Base-by-base conservation (phyloP, 2,113 vertebrate genomes). In the Struthio camelus region DNA sequence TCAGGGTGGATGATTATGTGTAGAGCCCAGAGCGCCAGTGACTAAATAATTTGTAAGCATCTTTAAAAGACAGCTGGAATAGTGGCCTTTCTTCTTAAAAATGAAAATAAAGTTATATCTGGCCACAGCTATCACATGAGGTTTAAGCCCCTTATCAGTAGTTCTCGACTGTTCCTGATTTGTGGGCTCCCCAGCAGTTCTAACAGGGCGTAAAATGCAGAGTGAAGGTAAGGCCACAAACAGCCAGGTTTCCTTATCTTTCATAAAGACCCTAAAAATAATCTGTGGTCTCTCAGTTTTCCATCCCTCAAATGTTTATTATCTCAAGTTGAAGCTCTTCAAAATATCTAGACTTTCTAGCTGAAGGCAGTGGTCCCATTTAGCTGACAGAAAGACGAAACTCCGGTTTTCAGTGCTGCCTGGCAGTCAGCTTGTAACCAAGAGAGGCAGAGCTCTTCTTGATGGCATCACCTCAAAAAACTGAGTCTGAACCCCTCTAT, bases 131-230 rank as follows among this genome's bases (percentile, higher is more conserved):
- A 7, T 40, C 14, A 81, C 1, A 1, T 32, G 6, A 61, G 3
- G 1, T 70, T 61, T 75, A 77, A 64, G 14, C 56, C 9, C n/a
- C 1, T 0, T 27, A 44, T 5, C 0, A 3, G 38, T 6, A 65
- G 4, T 8, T 72, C 23, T 14, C 2, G 2, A 61, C 5, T 0
- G 12, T 32, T 59, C 17, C 10, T 44, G 11, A 27, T 83, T 54
- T 67, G 4, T 22, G n/a, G 48, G 4, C 11, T 84, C 7, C 27
- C 17, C 8, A 34, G 64, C 17, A 66, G 11, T 42, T 90, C 13
- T 32, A 54, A 10, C 2, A 59, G 8, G 4, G 4, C 34, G 7
- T 22, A 46, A 87, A 85, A 70, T 4, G 12, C 23, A 84, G 27
- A 65, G 5, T 27, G 44, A 81, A 73, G 30, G 38, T 42, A 79